Conservation (phyloP, 2,888 invertebrate species). For the Epistrophella euchroma region DNA sequence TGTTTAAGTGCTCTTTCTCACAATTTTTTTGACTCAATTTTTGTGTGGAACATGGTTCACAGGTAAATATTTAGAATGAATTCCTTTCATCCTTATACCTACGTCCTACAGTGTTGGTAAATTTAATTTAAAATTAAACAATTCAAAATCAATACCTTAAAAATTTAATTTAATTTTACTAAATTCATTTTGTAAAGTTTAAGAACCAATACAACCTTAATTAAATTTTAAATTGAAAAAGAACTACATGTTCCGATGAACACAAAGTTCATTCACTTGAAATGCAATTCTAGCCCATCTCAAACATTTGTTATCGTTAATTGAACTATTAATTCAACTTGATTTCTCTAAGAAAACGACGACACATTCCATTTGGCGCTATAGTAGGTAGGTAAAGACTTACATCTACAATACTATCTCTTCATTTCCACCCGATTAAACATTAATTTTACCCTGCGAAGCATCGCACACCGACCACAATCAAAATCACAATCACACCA, state of each 20-base stretch:
- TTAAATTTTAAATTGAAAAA: constrained; percentile 9
- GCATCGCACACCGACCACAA: background rate
- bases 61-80: too few species aligned
- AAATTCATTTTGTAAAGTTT: background rate
- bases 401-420: constrained; percentile 13
- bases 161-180: too few species aligned
- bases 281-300: background rate
- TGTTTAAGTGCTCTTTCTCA: too few species aligned
- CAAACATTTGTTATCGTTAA: constrained; percentile 30
- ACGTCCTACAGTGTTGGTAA: too few species aligned
- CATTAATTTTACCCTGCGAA: constrained; percentile 38
- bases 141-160: too few species aligned
- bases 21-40: too few species aligned
- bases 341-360: constrained; percentile 8
- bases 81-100: too few species aligned
- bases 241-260: constrained; percentile 5
- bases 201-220: background rate
- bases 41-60: too few species aligned
- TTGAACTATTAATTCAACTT: constrained; percentile 38
- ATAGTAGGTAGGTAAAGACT: background rate
- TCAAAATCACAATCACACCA: background rate
- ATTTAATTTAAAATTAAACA: too few species aligned
- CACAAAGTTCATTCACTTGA: constrained; percentile 12
- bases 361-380: background rate
- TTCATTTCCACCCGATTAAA: constrained; percentile 59